Conservation (phyloP, 23 tunicate genomes). For the Ascidia mentula region DNA sequence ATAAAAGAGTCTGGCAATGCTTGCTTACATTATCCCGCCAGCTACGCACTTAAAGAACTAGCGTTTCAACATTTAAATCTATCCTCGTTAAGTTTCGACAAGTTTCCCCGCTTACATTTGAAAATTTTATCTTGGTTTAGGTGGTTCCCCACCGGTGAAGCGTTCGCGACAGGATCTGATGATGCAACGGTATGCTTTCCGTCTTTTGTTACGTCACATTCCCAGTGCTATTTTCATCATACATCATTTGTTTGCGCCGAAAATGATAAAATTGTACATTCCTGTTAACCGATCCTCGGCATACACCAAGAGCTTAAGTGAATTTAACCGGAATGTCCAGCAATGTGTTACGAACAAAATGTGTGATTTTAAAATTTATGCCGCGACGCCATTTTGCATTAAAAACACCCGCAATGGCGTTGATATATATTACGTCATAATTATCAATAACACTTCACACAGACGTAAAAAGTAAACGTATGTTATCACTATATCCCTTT, state of each 20-base stretch:
- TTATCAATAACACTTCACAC: neutral
- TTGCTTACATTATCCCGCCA: no score
- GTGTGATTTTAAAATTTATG: no score
- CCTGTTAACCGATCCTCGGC: neutral
- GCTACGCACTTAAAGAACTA: no score
- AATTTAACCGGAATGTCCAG: neutral
- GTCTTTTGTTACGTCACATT: constrained; percentile 5
- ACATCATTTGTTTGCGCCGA: neutral
- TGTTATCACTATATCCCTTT: neutral
- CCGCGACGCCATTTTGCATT: no score
- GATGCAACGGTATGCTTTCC: constrained; percentile 75
- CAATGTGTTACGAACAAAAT: neutral
- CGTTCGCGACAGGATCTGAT: constrained; percentile 95
- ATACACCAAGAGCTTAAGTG: neutral
- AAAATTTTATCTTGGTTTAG: constrained; percentile 25
- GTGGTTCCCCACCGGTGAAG: constrained; percentile 99
- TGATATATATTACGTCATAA: neutral
- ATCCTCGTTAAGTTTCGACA: no score
- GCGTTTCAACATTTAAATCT: no score
- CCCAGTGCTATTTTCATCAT: neutral
- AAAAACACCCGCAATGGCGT: no score
- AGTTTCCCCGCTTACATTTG: no score
- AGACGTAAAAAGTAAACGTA: no score
- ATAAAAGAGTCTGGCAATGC: no score
- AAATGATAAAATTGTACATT: neutral